These are phyloP conservation scores for Carterocephalus palaemon DNA, from an alignment of 2,888 invertebrate species.

Conservation along the genomic window DNA sequence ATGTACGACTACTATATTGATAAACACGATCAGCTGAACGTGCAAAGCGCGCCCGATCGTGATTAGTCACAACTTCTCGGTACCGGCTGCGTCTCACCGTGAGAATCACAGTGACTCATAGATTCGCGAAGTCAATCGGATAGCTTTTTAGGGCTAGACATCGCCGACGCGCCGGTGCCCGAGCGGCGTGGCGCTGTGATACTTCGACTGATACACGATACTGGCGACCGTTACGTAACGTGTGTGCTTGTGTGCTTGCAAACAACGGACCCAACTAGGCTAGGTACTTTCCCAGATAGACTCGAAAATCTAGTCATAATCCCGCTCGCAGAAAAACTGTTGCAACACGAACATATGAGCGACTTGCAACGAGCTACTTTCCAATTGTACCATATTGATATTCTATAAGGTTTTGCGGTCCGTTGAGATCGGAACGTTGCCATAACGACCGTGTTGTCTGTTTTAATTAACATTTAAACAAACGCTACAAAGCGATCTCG, in stretches of 20 bases:
- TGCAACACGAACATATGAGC: constrained; percentile 18
- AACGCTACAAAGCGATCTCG: constrained; percentile 20
- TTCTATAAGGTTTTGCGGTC: constrained; percentile 25
- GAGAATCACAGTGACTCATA: constrained; percentile 59
- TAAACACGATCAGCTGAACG: constrained; percentile 31
- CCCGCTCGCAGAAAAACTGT: constrained; percentile 10
- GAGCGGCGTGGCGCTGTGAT: constrained; percentile 28
- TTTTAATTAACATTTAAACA: constrained; percentile 33
- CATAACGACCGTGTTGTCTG: constrained; percentile 12
- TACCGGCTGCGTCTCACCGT: constrained; percentile 44
- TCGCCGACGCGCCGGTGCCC: constrained; percentile 23
- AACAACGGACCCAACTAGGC: constrained; percentile 33
- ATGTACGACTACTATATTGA: constrained; percentile 21
- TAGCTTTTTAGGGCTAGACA: constrained; percentile 30
- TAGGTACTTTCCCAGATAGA: too few species aligned
- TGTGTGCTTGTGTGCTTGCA: too few species aligned
- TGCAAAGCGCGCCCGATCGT: constrained; percentile 27
- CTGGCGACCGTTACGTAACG: constrained; percentile 25
- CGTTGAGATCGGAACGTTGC: constrained; percentile 21
- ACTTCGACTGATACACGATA: constrained; percentile 13
- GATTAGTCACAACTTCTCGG: constrained; percentile 61
- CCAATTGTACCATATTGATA: constrained; percentile 19
- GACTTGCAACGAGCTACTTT: constrained; percentile 20
- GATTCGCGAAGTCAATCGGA: constrained; percentile 37
- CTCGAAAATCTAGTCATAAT: not conserved